Evolutionary conservation across 2,888 invertebrate species (phyloP), one percentile per base, ranked within the genome.

Genomic region (Oligia strigilis): DNA sequence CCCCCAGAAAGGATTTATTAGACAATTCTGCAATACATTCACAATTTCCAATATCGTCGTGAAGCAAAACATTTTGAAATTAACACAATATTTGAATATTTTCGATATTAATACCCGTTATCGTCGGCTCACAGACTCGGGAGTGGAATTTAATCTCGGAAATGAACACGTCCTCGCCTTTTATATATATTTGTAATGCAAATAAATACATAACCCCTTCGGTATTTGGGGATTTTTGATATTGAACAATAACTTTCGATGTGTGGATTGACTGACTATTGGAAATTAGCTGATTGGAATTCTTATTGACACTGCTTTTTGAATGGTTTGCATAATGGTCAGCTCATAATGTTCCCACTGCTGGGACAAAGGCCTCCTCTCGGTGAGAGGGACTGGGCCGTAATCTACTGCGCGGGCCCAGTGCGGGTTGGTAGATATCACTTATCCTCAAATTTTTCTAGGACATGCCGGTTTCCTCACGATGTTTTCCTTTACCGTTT

Each of bases 21-120:
- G 65, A 46, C 76, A 75, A 58, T 77, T 77, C 65, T 58, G 69
- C 72, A 58, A 87, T 72, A 74, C 74, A 67, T 72, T 71, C 65
- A 17, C 40, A 80, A 80, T 78, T 46, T 60, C 46, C 66, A 85
- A 83, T 77, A 75, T 73, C 67, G 49, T 67, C 46, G 66, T 36
- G 62, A 80, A 74, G 73, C 82, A 87, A 88, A 88, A 89, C 83
- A 89, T 90, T 90, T 82, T 84, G 83, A 92, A 81, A 93, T 93
- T 90, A 92, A 93, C 90, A 86, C 84, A 84, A 88, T 89, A 90
- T 91, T 91, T 88, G 88, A 87, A 87, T 87, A 91, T 90, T 91
- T 90, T 87, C 93, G 91, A 92, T 92, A 93, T 93, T 92, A 92
- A 92, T 93, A 72, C 86, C 90, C 90, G 93, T 93, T 95, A 95